Base-by-base conservation (phyloP, 2,888 invertebrate species). In the Sphaerophoria rueppellii region DNA sequence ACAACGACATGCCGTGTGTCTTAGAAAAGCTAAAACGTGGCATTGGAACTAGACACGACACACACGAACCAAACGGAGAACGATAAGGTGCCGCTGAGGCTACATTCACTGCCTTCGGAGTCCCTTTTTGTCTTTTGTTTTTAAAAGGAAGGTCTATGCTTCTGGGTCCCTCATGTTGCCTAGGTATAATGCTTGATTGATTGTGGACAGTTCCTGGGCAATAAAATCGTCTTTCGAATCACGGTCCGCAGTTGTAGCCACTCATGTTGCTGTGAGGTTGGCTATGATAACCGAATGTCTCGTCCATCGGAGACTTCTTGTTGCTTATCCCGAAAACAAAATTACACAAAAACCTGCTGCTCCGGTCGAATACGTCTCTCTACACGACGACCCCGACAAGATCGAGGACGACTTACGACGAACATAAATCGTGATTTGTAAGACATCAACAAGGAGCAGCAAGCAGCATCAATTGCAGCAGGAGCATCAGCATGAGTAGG, bases 401-500 rank as follows among this genome's bases (percentile, higher is more conserved):
- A 1, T 24, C n/a, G 24, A n/a, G 34, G 40, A 6, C 67, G 52
- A 69, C 65, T 16, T 65, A 14, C 65, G 14, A 48, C 52, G 57
- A 70, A 82, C 70, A 70, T 79, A 74, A 74, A 82, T 79, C 82
- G 82, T 82, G 82, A 74, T 79, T 70, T 79, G 63, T 65, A 77
- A 78, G 40, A 43, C 78, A 60, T 57, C 54, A 40, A 55, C 57
- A 46, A 57, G 54, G 14, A 48, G 16, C 58, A 58, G 32, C 32
- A 11, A 7, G 24, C 71, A 61, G 46, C 34, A 55, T 50, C 16
- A 58, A 16, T 34, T 34, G 32, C 37, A 35, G 4, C 16, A 58
- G 4, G 16, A 58, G 46, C 63, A 58, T 40, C 40, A 52, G 35
- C 40, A 43, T 11, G 50, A 67, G 52, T n/a, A 67, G 54, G 40